phyloP scores from a whole-genome alignment of 2,797 vertebrate species.

The Kryptopterus vitreolus region DNA sequence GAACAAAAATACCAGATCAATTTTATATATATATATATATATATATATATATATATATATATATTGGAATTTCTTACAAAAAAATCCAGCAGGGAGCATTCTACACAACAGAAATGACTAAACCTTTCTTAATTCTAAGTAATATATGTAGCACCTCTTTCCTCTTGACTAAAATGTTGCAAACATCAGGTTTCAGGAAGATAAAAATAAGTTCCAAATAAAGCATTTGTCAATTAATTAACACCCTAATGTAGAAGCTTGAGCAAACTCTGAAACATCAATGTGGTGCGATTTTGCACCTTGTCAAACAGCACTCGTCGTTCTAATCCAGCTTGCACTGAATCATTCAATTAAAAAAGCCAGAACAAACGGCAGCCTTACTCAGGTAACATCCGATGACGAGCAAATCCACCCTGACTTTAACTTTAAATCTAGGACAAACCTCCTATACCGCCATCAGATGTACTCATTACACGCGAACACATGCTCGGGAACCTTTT shows the following conservation, averaged over 20 bases:
- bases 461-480: not conserved
- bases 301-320: slow-evolving; percentile 62
- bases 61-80: not conserved
- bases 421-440: not conserved
- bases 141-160: slow-evolving; percentile 27
- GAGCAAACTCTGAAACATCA: slow-evolving; percentile 65
- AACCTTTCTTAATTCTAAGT: not conserved
- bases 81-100: not conserved
- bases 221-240: slow-evolving; percentile 66
- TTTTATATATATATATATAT: too few species aligned
- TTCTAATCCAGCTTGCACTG: slow-evolving; percentile 51
- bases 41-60: too few species aligned
- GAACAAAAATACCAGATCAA: too few species aligned
- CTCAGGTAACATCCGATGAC: not conserved
- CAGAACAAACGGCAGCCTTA: slow-evolving; percentile 39
- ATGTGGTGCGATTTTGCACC: slow-evolving; percentile 68
- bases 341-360: slow-evolving; percentile 57
- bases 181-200: slow-evolving; percentile 43
- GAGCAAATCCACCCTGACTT: slow-evolving; percentile 39
- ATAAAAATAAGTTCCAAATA: slow-evolving; percentile 48
- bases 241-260: slow-evolving; percentile 63
- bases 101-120: not conserved
- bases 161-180: slow-evolving; percentile 55
- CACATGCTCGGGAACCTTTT: not conserved
- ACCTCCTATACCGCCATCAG: not conserved